phyloP scores from a whole-genome alignment of 2,113 vertebrate species.

The Leucopternis melanops region DNA sequence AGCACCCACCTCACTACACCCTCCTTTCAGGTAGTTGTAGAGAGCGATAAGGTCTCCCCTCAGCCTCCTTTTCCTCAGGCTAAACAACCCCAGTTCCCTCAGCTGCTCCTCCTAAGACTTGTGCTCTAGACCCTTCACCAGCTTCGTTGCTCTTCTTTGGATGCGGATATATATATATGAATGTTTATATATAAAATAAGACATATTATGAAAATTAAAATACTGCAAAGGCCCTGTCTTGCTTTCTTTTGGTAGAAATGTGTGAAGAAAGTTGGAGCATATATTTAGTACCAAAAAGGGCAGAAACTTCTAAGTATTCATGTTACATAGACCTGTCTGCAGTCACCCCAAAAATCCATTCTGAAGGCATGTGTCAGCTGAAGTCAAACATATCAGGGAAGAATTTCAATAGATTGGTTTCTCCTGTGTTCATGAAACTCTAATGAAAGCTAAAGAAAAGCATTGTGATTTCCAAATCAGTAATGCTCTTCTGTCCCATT shows the following conservation, averaged over 20 bases:
- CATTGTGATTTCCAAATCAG: neutral
- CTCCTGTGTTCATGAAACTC: neutral
- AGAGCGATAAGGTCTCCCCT: neutral
- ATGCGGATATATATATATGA: neutral
- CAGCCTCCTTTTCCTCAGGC: neutral
- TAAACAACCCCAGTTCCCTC: neutral
- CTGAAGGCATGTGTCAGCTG: neutral
- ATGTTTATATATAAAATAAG: neutral
- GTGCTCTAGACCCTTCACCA: neutral
- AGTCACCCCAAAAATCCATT: neutral
- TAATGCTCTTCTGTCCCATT: neutral
- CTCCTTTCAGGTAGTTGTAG: neutral
- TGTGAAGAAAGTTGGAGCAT: neutral
- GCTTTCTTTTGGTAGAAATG: neutral
- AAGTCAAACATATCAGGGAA: neutral
- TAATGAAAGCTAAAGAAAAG: neutral
- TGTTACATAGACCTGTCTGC: neutral
- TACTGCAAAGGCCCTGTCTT: neutral
- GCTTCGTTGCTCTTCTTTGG: neutral
- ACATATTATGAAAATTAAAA: neutral
- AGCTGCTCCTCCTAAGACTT: accelerated
- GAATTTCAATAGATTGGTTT: neutral
- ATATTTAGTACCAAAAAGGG: neutral
- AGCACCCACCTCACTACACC: neutral
- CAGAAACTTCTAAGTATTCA: neutral